Evolutionary conservation across 2,113 vertebrate genomes (phyloP).

Genomic region (Paraplagusia blochii): DNA sequence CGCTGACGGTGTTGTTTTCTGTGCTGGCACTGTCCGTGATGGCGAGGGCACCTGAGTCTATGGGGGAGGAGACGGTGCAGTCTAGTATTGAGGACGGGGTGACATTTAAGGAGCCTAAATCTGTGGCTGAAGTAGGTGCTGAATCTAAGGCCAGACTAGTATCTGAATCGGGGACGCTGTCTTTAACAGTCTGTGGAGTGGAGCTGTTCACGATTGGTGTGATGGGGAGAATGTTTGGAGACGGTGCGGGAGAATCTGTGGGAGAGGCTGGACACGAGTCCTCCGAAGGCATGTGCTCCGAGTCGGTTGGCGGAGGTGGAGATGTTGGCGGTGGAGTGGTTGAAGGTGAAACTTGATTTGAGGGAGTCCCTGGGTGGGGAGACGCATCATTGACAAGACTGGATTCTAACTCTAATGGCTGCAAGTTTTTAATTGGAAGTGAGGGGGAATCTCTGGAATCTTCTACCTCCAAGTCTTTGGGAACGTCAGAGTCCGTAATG

Average conservation of each 20-base stretch:
- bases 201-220: constrained; percentile 43
- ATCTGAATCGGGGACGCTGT: constrained; percentile 31
- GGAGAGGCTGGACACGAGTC: constrained; percentile 20
- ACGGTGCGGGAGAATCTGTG: constrained; percentile 8
- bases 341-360: constrained; percentile 19
- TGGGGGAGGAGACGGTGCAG: constrained; percentile 69
- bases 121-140: constrained; percentile 24
- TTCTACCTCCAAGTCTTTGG: constrained; percentile 33
- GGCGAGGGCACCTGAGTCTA: constrained; percentile 66
- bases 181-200: constrained; percentile 34
- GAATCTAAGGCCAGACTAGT: constrained; percentile 36
- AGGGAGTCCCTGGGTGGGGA: constrained; percentile 9
- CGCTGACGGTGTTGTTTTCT: constrained; percentile 80
- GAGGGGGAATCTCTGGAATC: constrained; percentile 29
- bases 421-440: constrained; percentile 24
- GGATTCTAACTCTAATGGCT: constrained; percentile 28
- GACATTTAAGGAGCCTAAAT: constrained; percentile 41
- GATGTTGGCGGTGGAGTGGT: constrained; percentile 30
- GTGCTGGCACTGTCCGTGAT: constrained; percentile 71
- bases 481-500: constrained; percentile 25
- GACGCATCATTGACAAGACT: constrained; percentile 30
- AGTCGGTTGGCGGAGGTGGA: constrained; percentile 45
- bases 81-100: constrained; percentile 42
- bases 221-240: constrained; percentile 37
- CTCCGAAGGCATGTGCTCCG: constrained; percentile 9